Conservation (phyloP, 2,888 invertebrate genomes). For the Rotaria macrura region DNA sequence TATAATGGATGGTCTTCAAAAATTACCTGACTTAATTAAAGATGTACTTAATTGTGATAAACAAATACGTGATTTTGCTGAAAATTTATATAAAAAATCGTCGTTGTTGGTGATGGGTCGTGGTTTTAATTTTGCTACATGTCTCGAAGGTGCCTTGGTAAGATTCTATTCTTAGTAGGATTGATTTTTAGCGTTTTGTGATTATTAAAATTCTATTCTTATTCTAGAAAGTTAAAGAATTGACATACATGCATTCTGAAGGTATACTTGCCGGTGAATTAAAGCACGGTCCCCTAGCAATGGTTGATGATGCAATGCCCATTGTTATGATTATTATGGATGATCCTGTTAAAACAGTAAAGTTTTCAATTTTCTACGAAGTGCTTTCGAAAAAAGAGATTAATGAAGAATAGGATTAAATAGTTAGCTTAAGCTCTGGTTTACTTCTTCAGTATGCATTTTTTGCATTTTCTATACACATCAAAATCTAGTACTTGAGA, state of each 20-base stretch:
- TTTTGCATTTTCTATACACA: slow-evolving; percentile 93
- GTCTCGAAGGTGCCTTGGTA: slow-evolving; percentile 69
- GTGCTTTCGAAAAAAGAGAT: too few relatives aligned
- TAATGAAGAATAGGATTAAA: too few relatives aligned
- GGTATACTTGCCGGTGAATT: slow-evolving; percentile 91
- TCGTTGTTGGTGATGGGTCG: slow-evolving; percentile 94
- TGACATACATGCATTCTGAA: slow-evolving; percentile 95
- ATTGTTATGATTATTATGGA: slow-evolving; percentile 95
- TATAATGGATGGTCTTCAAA: slow-evolving; percentile 66
- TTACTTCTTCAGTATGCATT: slow-evolving; percentile 50
- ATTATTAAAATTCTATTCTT: background rate
- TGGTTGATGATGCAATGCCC: slow-evolving; percentile 92
- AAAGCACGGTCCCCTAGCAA: slow-evolving; percentile 92
- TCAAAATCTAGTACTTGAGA: too few relatives aligned
- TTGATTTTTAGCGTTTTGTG: background rate
- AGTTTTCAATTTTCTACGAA: background rate
- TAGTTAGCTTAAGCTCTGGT: too few relatives aligned
- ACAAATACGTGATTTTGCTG: slow-evolving; percentile 72
- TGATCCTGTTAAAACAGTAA: slow-evolving; percentile 63
- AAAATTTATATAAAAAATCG: slow-evolving; percentile 79
- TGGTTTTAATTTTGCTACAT: slow-evolving; percentile 96
- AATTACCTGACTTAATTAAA: slow-evolving; percentile 63
- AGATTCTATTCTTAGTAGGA: too few relatives aligned
- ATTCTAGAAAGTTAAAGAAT: slow-evolving; percentile 77
- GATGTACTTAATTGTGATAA: slow-evolving; percentile 76